Conservation (phyloP, 2,888 invertebrate genomes). For the Cephus sareptanus region DNA sequence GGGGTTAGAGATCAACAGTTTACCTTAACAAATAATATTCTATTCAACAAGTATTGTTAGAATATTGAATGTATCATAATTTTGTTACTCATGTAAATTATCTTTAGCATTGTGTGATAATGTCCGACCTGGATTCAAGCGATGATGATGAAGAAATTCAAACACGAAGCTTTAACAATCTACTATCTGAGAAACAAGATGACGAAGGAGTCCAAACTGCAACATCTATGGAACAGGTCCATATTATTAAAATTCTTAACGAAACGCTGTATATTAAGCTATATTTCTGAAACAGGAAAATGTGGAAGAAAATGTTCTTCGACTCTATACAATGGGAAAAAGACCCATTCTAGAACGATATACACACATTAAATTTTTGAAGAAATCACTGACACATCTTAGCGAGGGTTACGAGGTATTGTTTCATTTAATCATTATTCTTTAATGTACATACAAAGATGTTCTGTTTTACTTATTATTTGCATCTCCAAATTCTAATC, state of each 20-base stretch:
- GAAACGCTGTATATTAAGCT: background rate
- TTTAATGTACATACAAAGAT: background rate
- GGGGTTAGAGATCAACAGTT: background rate
- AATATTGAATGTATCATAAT: background rate
- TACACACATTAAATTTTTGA: constrained; percentile 75
- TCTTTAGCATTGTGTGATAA: constrained; percentile 27
- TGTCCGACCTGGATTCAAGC: constrained; percentile 46
- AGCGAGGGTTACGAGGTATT: constrained; percentile 76
- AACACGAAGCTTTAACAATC: constrained; percentile 53
- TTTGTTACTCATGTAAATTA: background rate
- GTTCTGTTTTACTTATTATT: constrained; percentile 1
- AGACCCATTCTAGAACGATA: constrained; percentile 73
- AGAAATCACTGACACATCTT: constrained; percentile 75
- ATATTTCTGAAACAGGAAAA: constrained; percentile 65
- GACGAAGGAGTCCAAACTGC: constrained; percentile 72
- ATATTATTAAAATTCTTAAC: constrained; percentile 13
- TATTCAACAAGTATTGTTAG: background rate
- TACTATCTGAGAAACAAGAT: constrained; percentile 68
- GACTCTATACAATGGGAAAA: constrained; percentile 69
- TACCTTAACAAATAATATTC: background rate
- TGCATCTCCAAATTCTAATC: constrained; percentile 15
- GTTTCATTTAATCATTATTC: constrained; percentile 5
- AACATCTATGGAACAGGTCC: constrained; percentile 73
- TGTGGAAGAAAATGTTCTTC: constrained; percentile 71
- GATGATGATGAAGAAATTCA: constrained; percentile 35